Percentiles rank a stretch among this genome's conserved stretches.
Evolutionary conservation across 2,113 vertebrate genomes (phyloP).

Genomic region (Galemys pyrenaicus): DNA sequence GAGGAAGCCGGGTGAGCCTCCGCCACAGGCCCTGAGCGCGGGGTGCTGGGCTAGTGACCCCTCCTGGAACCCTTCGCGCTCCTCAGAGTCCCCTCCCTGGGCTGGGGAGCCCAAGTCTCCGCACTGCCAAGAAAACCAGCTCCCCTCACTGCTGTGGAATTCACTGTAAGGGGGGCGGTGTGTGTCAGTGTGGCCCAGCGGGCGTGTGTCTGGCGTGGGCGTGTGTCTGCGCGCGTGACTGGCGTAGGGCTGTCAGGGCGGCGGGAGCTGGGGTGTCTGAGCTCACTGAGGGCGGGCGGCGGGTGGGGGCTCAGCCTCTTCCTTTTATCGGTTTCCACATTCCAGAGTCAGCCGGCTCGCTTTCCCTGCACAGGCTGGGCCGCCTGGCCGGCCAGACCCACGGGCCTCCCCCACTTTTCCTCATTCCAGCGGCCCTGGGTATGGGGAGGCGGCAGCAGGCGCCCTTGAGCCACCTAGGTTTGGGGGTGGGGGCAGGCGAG

Average conservation of each 20-base stretch:
- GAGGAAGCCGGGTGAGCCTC: not conserved
- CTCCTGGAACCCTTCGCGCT: not conserved
- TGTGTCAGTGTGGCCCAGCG: constrained; percentile 38
- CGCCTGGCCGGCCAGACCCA: constrained; percentile 32
- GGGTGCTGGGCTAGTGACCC: not conserved
- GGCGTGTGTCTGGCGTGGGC: constrained; percentile 30
- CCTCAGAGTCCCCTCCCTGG: constrained; percentile 21
- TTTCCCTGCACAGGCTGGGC: constrained; percentile 54
- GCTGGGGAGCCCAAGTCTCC: constrained; percentile 42
- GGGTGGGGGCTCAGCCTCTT: constrained; percentile 50
- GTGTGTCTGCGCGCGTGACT: not conserved
- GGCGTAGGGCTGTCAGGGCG: not conserved
- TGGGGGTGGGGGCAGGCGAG: not conserved
- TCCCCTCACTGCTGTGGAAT: constrained; percentile 81
- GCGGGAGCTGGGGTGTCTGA: constrained; percentile 37
- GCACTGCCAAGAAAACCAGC: constrained; percentile 78
- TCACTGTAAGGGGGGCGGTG: constrained; percentile 51
- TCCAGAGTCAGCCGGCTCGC: constrained; percentile 77
- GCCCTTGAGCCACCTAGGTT: constrained; percentile 55
- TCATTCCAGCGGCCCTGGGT: constrained; percentile 81
- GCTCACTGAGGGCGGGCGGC: not conserved
- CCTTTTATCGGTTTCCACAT: constrained; percentile 80
- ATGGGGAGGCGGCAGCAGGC: constrained; percentile 68
- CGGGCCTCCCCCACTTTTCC: constrained; percentile 83
- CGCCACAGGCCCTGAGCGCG: not conserved